phyloP scores from a whole-genome alignment of 2,888 invertebrate genomes.

The Drosophila peninsularis region DNA sequence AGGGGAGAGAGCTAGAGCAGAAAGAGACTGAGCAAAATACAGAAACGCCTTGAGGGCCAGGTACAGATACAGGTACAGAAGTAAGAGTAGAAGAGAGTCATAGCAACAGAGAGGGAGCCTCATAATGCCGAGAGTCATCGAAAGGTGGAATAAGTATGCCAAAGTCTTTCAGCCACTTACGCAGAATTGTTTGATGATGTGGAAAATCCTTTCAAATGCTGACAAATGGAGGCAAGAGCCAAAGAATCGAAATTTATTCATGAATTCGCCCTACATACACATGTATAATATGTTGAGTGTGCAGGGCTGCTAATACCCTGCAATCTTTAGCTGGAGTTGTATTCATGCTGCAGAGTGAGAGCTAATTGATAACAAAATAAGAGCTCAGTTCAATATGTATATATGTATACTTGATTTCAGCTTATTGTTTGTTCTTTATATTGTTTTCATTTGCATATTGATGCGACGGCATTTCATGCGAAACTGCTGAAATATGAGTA shows the following conservation, averaged over 20 bases:
- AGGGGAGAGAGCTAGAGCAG: no score
- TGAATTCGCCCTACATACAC: background rate
- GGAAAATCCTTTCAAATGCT: conserved; percentile 5
- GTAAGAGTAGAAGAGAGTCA: background rate
- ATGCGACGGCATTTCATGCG: conserved; percentile 27
- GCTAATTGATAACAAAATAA: conserved; percentile 5
- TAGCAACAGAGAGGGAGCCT: background rate
- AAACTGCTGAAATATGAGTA: conserved; percentile 26
- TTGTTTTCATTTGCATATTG: conserved; percentile 42
- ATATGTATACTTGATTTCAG: conserved; percentile 11
- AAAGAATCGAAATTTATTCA: background rate
- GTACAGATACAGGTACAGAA: background rate
- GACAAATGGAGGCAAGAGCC: background rate
- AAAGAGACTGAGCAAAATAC: background rate
- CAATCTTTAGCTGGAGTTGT: background rate
- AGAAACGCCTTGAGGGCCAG: background rate
- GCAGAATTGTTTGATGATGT: background rate
- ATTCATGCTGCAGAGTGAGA: background rate
- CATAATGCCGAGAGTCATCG: background rate
- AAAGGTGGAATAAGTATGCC: background rate
- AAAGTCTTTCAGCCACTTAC: conserved; percentile 1
- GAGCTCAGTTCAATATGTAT: background rate
- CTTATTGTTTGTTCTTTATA: background rate
- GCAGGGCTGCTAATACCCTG: background rate
- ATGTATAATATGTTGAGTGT: background rate